Conservation (phyloP, 1,140 invertebrate species). For the Pteromalus puparum region DNA sequence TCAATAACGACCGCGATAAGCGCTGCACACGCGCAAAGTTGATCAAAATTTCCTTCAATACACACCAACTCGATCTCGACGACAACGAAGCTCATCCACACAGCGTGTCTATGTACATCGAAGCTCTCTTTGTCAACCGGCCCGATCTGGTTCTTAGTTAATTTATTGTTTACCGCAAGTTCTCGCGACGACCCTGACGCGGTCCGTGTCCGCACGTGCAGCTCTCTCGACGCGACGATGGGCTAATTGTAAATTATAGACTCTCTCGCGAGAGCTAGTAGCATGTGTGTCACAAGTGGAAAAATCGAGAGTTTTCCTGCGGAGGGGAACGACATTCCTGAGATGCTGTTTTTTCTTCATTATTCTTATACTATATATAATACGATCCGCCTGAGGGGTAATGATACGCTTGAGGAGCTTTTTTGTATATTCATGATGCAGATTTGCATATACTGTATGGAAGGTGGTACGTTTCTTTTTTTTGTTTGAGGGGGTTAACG, state of each 20-base stretch:
- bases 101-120: neutral
- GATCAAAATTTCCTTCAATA: no score
- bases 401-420: no score
- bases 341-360: neutral
- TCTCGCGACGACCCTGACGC: conserved; percentile 22
- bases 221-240: neutral
- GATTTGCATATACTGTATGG: no score
- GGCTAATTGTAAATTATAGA: neutral
- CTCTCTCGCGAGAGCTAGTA: neutral
- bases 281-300: neutral
- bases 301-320: neutral
- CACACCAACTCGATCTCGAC: no score
- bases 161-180: conserved; percentile 49
- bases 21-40: no score
- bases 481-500: no score
- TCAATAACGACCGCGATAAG: no score
- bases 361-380: neutral
- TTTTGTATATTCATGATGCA: no score
- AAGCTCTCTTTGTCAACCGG: neutral
- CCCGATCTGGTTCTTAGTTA: conserved; percentile 40
- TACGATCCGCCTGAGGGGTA: no score
- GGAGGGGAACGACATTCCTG: conserved; percentile 28
- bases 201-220: conserved; percentile 34
- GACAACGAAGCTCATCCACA: neutral
- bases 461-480: no score